These are phyloP conservation scores for Chiroxiphia lanceolata DNA, from an alignment of 2,797 vertebrate genomes.

Conservation along the genomic window DNA sequence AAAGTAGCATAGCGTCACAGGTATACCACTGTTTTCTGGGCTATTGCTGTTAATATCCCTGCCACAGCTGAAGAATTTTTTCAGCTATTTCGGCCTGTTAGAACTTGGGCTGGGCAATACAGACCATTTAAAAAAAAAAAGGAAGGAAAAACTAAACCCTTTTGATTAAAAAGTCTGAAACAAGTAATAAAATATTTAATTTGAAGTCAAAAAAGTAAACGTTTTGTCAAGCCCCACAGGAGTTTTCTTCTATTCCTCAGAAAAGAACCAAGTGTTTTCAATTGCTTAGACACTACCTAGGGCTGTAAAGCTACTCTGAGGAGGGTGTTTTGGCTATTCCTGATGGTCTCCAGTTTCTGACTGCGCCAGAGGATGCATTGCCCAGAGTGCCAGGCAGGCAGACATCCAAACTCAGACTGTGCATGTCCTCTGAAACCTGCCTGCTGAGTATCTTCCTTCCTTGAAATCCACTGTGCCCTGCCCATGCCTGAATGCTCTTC, in stretches of 20 bases:
- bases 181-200: neutral
- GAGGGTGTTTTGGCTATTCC: neutral
- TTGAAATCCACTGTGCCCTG: neutral
- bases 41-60: neutral
- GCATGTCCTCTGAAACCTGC: accelerated
- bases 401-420: accelerated
- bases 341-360: neutral
- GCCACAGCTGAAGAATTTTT: neutral
- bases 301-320: neutral
- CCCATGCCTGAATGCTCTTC: neutral
- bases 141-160: accelerated
- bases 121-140: neutral
- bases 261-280: neutral
- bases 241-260: neutral
- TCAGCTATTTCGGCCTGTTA: neutral
- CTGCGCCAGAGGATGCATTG: neutral
- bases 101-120: neutral
- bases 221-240: neutral
- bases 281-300: no score
- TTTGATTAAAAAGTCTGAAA: neutral
- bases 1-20: accelerated
- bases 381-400: neutral
- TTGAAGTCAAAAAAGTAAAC: neutral
- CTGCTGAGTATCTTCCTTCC: neutral
- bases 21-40: neutral